Evolutionary conservation across 1,140 invertebrate genomes (phyloP).

Genomic region (Zaprionus kolodkinae): DNA sequence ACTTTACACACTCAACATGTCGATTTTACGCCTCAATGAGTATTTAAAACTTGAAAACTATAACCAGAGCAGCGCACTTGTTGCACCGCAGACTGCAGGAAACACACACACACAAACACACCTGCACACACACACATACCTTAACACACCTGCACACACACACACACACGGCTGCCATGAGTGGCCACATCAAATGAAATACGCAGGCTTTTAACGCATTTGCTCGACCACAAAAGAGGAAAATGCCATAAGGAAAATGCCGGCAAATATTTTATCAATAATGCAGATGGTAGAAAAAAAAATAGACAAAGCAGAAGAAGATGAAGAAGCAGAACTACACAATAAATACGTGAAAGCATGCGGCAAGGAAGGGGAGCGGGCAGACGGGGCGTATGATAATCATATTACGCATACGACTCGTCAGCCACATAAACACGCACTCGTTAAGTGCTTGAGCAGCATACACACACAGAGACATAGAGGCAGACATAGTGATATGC

Average conservation of each 20-base stretch:
- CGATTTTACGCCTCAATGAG: slow-evolving; percentile 6
- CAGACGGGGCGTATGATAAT: slow-evolving; percentile 59
- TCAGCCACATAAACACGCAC: slow-evolving; percentile 11
- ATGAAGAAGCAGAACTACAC: background rate
- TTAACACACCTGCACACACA: background rate
- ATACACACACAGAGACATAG: background rate
- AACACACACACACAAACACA: background rate
- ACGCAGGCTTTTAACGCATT: slow-evolving; percentile 55
- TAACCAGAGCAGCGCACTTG: slow-evolving; percentile 22
- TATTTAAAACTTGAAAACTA: slow-evolving; percentile 21
- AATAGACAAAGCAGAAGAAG: slow-evolving; percentile 4
- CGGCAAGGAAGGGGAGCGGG: slow-evolving; percentile 13
- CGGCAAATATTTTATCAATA: slow-evolving; percentile 72
- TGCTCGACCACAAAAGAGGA: slow-evolving; percentile 57
- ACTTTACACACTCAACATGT: background rate
- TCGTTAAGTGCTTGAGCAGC: background rate
- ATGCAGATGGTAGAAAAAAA: slow-evolving; percentile 44
- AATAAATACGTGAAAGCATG: slow-evolving; percentile 55
- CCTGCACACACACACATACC: background rate
- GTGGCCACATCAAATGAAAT: slow-evolving; percentile 19
- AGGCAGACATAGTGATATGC: background rate
- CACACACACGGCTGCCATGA: background rate
- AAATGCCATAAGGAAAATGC: slow-evolving; percentile 55
- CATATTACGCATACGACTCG: slow-evolving; percentile 69
- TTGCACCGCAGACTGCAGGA: slow-evolving; percentile 9